These are phyloP conservation scores for Aurelia aurita DNA, from an alignment of 30 jellyfish, hydroid and myxozoan species.

Conservation along the genomic window DNA sequence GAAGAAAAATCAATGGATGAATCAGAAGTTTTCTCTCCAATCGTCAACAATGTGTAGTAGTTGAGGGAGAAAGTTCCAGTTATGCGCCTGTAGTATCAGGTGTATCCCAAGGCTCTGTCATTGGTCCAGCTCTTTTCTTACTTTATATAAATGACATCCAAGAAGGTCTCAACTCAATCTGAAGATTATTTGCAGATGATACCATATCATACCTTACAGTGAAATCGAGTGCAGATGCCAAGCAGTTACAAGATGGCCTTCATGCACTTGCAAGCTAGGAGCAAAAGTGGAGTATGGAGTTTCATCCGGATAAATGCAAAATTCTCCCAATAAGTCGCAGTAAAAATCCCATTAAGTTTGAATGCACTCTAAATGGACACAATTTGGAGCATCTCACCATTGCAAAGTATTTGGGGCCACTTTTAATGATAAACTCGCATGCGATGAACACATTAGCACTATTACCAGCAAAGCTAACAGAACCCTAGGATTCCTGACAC, in stretches of 20 bases:
- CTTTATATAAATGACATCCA: neutral
- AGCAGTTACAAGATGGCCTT: conserved; percentile 25
- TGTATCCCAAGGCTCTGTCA: neutral
- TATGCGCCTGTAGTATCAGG: too few species aligned
- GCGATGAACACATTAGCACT: conserved; percentile 44
- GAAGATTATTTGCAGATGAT: neutral
- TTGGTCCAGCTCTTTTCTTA: neutral
- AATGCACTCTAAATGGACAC: conserved; percentile 44
- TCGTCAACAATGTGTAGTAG: too few species aligned
- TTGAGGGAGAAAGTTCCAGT: too few species aligned
- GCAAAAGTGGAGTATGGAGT: conserved; percentile 55
- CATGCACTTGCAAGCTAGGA: too few species aligned
- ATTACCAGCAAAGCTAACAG: too few species aligned
- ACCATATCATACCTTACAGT: conserved; percentile 3
- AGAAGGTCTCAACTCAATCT: neutral
- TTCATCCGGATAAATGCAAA: conserved; percentile 50
- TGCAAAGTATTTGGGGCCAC: conserved; percentile 58
- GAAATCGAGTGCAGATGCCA: neutral
- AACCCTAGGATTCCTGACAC: too few species aligned
- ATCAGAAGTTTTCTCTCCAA: too few species aligned
- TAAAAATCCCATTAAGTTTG: conserved; percentile 8
- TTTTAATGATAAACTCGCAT: conserved; percentile 1
- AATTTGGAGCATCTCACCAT: conserved; percentile 29
- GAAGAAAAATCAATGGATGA: too few species aligned
- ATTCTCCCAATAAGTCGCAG: conserved; percentile 28